phyloP scores from a whole-genome alignment of 2,888 invertebrate genomes.

The Drosophila demipolita region DNA sequence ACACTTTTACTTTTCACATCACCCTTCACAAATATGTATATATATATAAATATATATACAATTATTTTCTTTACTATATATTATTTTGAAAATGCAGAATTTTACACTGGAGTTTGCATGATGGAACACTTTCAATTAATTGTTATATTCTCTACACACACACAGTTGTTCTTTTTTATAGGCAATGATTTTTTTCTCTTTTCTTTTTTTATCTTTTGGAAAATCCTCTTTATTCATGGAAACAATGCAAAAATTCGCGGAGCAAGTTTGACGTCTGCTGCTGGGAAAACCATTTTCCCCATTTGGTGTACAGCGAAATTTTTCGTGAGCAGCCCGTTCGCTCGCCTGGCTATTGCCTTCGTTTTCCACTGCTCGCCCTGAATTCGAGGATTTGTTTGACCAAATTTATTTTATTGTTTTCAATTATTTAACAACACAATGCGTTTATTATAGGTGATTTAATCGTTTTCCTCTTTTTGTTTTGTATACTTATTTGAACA shows the following conservation, averaged over 20 bases:
- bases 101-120: constrained; percentile 31
- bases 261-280: constrained; percentile 37
- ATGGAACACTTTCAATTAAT: constrained; percentile 17
- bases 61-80: constrained; percentile 3
- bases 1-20: constrained; percentile 79
- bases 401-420: constrained; percentile 16
- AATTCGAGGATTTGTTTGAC: constrained; percentile 26
- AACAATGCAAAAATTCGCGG: constrained; percentile 33
- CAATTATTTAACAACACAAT: constrained; percentile 15
- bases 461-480: not conserved
- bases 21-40: constrained; percentile 10
- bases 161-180: constrained; percentile 23
- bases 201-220: not conserved
- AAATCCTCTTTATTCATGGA: constrained; percentile 12
- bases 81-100: constrained; percentile 26
- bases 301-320: constrained; percentile 81
- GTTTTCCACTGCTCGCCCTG: constrained; percentile 52
- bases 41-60: fast-evolving
- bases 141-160: constrained; percentile 23
- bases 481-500: constrained; percentile 12
- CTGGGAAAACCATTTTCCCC: constrained; percentile 59
- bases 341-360: constrained; percentile 42
- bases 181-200: not conserved
- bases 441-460: not conserved
- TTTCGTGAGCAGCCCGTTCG: constrained; percentile 53